Percentiles rank a stretch among this genome's conserved stretches.
Evolutionary conservation across 2,888 invertebrate genomes (phyloP).

Genomic region (Rhamphomyia laevipes): DNA sequence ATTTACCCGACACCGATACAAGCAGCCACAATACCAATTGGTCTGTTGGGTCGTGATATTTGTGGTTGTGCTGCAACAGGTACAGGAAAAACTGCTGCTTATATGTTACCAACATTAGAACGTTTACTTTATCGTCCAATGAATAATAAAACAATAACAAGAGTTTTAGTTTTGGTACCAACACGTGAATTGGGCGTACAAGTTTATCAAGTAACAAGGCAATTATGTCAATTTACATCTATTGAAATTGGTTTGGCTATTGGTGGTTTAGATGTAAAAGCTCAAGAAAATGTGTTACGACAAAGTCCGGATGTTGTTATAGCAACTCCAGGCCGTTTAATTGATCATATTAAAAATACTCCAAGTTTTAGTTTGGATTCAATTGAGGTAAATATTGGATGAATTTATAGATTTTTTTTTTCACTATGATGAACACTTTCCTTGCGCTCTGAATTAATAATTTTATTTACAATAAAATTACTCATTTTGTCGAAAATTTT

Average conservation of each 20-base stretch:
- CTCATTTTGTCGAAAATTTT: not conserved
- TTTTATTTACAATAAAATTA: not conserved
- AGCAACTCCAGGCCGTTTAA: constrained; percentile 94
- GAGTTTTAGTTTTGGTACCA: constrained; percentile 89
- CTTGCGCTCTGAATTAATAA: constrained; percentile 36
- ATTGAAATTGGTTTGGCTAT: constrained; percentile 75
- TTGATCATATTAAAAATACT: constrained; percentile 93
- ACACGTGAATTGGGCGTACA: constrained; percentile 97
- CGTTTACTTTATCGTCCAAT: constrained; percentile 77
- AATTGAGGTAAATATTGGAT: constrained; percentile 60
- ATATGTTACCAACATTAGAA: constrained; percentile 95
- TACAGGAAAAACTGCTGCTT: constrained; percentile 96
- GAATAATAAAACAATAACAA: constrained; percentile 52
- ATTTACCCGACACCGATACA: constrained; percentile 96
- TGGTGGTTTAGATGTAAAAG: constrained; percentile 78
- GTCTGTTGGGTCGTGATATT: constrained; percentile 83
- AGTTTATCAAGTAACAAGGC: constrained; percentile 88
- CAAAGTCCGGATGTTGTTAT: constrained; percentile 93
- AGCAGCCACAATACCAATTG: constrained; percentile 87
- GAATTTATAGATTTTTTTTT: not conserved
- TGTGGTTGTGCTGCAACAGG: constrained; percentile 99
- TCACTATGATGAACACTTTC: constrained; percentile 31
- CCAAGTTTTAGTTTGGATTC: constrained; percentile 81
- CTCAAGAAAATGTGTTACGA: constrained; percentile 66
- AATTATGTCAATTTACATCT: constrained; percentile 75